Base-by-base conservation (phyloP, 2,113 vertebrate genomes). In the Dipodomys spectabilis region DNA sequence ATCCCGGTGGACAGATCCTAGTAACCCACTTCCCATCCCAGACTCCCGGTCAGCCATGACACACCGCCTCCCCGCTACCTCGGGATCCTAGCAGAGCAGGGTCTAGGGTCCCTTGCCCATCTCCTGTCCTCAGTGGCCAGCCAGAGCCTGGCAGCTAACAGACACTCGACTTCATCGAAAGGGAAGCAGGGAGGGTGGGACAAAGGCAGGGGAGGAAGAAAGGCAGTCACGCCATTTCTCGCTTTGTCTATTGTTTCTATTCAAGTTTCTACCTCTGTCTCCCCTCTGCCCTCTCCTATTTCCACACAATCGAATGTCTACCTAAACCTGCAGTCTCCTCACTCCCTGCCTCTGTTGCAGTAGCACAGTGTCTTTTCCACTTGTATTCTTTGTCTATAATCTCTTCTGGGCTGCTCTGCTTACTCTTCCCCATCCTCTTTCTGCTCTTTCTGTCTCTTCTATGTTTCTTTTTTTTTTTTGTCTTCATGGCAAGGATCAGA, bases 351-450 rank as follows among this genome's bases (percentile, higher is more conserved):
- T 39, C 39, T 69, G 32, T 27, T 57, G 27, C 30, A 62, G 12
- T n/a, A 68, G 30, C 18, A 45, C 71, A 69, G 74, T 18, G 90
- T 71, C 49, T 67, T 45, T 30, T 8, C 35, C 15, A 69, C 27
- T 86, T 77, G 53, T 60, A 67, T 78, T 69, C 64, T 72, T 35
- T 73, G 8, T 35, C 68, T 71, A 19, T 23, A 30, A 71, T 68
- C 25, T 94, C 19, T 67, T 77, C 7, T 81, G 15, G 39, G 90
- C 53, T 90, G 16, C 57, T 91, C 81, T 67, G 68, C 71, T 88
- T 77, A 23, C 5, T 82, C 32, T 82, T 83, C 71, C 72, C 16
- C 23, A 30, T 65, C 30, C 32, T 19, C 80, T 82, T 53, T 84
- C 53, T 74, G 22, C 23, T 19, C 80, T 82, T 53, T 84, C 53